These are phyloP conservation scores for Tinea semifulvella DNA, from an alignment of 2,888 invertebrate species.

Conservation along the genomic window DNA sequence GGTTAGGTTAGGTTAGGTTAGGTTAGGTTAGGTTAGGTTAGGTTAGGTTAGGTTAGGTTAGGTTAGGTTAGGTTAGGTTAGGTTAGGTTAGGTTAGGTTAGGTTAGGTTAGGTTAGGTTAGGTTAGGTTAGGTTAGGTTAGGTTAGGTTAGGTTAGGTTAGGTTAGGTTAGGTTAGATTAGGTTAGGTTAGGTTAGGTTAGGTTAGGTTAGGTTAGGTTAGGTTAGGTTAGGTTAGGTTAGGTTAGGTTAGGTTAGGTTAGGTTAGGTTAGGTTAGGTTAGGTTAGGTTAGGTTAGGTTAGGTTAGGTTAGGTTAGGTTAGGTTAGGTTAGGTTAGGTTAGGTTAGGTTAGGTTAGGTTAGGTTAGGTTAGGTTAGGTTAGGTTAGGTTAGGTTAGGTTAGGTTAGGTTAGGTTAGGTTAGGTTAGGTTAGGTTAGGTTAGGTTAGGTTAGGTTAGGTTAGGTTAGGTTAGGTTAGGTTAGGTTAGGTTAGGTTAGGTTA, in stretches of 20 bases:
- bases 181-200: constrained; percentile 15
- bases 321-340: constrained; percentile 15
- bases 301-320: constrained; percentile 15
- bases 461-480: constrained; percentile 10
- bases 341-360: constrained; percentile 15
- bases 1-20: constrained; percentile 14
- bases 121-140: constrained; percentile 15
- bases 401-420: constrained; percentile 15
- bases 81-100: constrained; percentile 15
- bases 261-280: constrained; percentile 15
- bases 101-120: constrained; percentile 15
- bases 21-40: constrained; percentile 15
- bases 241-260: constrained; percentile 15
- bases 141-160: constrained; percentile 15
- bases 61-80: constrained; percentile 7
- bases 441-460: constrained; percentile 10
- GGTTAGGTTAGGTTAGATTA: constrained; percentile 15
- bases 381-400: constrained; percentile 15
- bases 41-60: constrained; percentile 15
- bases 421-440: constrained; percentile 6
- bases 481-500: constrained; percentile 5
- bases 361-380: constrained; percentile 15
- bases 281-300: constrained; percentile 15
- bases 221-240: constrained; percentile 15
- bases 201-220: constrained; percentile 15